Percentiles rank a stretch among this genome's conserved stretches.
Conservation (phyloP, 2,113 vertebrate genomes). For the Sinocyclocheilus maitianheensis region DNA sequence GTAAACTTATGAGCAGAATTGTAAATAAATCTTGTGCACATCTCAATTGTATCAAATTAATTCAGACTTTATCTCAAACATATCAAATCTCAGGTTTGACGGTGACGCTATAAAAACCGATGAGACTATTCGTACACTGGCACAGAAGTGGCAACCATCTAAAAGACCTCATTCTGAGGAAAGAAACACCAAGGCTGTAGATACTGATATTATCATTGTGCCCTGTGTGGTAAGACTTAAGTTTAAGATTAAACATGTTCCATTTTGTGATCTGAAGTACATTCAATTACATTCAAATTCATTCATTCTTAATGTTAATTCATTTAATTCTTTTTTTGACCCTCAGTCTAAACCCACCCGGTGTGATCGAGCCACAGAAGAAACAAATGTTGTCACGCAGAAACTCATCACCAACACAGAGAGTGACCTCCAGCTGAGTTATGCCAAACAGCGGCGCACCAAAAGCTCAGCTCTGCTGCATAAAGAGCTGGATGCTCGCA, state of each 20-base stretch:
- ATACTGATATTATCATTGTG: constrained; percentile 94
- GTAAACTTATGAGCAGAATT: background rate
- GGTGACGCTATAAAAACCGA: constrained; percentile 91
- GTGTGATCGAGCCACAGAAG: constrained; percentile 88
- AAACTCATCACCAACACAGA: constrained; percentile 95
- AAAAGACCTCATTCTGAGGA: constrained; percentile 83
- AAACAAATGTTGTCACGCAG: constrained; percentile 87
- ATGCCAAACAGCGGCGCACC: constrained; percentile 91
- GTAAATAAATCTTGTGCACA: background rate
- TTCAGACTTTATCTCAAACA: background rate
- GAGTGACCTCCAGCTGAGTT: constrained; percentile 92
- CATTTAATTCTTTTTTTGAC: background rate
- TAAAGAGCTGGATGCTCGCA: constrained; percentile 91
- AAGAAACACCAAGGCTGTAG: constrained; percentile 87
- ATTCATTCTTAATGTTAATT: background rate
- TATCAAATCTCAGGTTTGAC: constrained; percentile 81
- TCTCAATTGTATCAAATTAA: background rate
- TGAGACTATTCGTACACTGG: constrained; percentile 88
- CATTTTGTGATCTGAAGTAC: background rate
- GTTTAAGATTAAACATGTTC: background rate
- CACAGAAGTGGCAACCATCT: constrained; percentile 93
- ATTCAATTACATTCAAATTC: background rate
- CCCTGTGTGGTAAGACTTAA: constrained; percentile 82
- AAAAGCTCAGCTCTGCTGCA: constrained; percentile 92
- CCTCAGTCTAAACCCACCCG: constrained; percentile 84